Evolutionary conservation across 2,888 invertebrate species (phyloP), one percentile per base, ranked within the genome.

Genomic region (Strigamia crassipes): DNA sequence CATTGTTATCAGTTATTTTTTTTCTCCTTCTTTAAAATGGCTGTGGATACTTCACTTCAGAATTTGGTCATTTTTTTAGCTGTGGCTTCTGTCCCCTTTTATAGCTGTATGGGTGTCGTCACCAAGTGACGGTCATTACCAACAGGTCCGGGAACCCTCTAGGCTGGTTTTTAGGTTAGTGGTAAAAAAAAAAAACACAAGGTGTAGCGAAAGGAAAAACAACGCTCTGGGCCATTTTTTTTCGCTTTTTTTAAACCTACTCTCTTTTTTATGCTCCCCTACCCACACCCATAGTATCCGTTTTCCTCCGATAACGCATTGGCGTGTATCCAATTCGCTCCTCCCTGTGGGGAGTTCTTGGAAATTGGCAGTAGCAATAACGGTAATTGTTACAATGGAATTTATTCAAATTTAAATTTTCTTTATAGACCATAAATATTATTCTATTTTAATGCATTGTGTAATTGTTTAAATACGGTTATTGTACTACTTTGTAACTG

Each of bases 91-190:
- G 23, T 27, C 66, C 31, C 27, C 27, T 66, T 66, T 66, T 66
- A 66, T 66, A 66, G 66, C 23, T 66, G 23, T 31, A 27, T 27
- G 66, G 27, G 66, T 66, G 66, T 66, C 66, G 66, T 66, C 66
- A 66, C 66, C 61, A 66, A 12, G 66, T 27, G 66, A 66, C 66
- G 66, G 66, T 66, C 66, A 66, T 66, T 66, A 66, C 66, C 66
- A 66, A 66, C 66, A 66, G 66, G 66, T 66, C 66, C 66, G 66
- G 66, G 66, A 66, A 66, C 66, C 66, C 51, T 51, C 51, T 51
- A 12, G 66, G 66, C 66, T 23, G 66, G 66, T 27, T 66, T 66
- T 66, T 66, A 66, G 66, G 66, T 66, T 66, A 66, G 66, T 27
- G 66, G 66, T 23, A 66, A 66, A 66, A 9, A 27, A n/a, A 66